Evolutionary conservation across 92 coral and sea anemone species (phyloP), one percentile per base, ranked within the genome.

Genomic region (Nematostella vectensis): DNA sequence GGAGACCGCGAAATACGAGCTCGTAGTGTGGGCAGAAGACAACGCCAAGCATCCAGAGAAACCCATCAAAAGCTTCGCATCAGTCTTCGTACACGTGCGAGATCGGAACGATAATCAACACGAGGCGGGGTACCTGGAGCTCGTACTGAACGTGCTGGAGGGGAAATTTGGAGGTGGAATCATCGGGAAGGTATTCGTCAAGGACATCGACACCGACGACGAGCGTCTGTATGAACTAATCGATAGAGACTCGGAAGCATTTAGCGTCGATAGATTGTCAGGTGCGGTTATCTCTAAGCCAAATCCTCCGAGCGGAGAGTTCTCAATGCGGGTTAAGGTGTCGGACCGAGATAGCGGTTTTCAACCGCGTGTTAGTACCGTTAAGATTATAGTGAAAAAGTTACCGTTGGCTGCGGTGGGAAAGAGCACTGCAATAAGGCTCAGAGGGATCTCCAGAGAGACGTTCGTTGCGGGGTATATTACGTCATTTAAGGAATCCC

Each of bases 101-200:
- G 98, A 91, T 61, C 73, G 57, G 12, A 91, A 91, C 48, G 98
- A 91, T 52, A 65, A 91, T 62, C 98, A 83, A 22, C 98, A 91
- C 44, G 61, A 71, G 6, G 67, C 53, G 17, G 98, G 88, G 36
- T 59, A 65, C 27, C 52, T 91, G 50, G 72, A 78, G 3, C 68
- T 91, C 27, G 54, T 64, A 23, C 69, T 91, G 43, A 91, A 91
- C 68, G 67, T 75, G 11, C 72, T 56, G 21, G 70, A 74, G 45
- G 81, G 76, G 6, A 83, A 78, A 30, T 93, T 88, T 49, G 68
- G 67, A 17, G 94, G 83, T 15, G 88, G 87, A n/a, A 64, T 58
- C 39, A 72, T 93, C 17, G 99, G 96, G 11, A 71, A 68, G 51
- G 88, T 93, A 24, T 86, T 78, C 25, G 99, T 93, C 44, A 77